These are phyloP conservation scores for Azemiops feae DNA, from an alignment of 2,113 vertebrate genomes.

Conservation along the genomic window DNA sequence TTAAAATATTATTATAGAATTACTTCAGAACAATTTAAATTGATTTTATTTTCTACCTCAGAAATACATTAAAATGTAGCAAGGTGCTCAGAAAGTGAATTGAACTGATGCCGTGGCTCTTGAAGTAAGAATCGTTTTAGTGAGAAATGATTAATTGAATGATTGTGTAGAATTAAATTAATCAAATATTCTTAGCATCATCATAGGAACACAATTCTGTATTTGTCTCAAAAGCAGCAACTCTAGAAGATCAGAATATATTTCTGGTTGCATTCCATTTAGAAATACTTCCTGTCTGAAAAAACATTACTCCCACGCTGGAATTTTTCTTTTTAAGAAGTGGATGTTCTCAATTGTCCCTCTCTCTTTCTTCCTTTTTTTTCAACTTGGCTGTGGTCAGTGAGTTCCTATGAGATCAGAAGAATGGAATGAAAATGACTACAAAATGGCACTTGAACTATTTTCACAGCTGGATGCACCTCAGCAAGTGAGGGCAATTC, in stretches of 20 bases:
- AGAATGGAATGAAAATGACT: conserved; percentile 69
- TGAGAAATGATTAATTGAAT: conserved; percentile 53
- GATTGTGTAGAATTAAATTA: conserved; percentile 47
- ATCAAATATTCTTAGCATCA: conserved; percentile 60
- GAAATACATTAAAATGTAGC: conserved; percentile 57
- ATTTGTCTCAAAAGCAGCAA: conserved; percentile 34
- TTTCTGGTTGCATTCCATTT: conserved; percentile 58
- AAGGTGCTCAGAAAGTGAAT: conserved; percentile 45
- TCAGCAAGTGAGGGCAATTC: conserved; percentile 64
- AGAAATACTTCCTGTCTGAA: conserved; percentile 60
- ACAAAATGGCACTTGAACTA: conserved; percentile 67
- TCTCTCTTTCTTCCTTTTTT: conserved; percentile 62
- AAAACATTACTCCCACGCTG: conserved; percentile 57
- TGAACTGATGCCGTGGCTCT: conserved; percentile 44
- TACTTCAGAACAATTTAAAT: conserved; percentile 53
- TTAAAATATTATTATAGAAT: conserved; percentile 51
- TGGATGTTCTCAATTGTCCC: conserved; percentile 70
- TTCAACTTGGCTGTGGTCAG: conserved; percentile 67
- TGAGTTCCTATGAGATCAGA: conserved; percentile 72
- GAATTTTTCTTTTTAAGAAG: conserved; percentile 64
- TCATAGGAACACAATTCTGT: conserved; percentile 41
- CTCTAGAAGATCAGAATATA: conserved; percentile 48
- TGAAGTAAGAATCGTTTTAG: conserved; percentile 52
- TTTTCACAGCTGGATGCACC: conserved; percentile 77
- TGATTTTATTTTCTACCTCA: conserved; percentile 59